phyloP scores from a whole-genome alignment of 2,797 vertebrate species.

The Chaetophractus vellerosus region DNA sequence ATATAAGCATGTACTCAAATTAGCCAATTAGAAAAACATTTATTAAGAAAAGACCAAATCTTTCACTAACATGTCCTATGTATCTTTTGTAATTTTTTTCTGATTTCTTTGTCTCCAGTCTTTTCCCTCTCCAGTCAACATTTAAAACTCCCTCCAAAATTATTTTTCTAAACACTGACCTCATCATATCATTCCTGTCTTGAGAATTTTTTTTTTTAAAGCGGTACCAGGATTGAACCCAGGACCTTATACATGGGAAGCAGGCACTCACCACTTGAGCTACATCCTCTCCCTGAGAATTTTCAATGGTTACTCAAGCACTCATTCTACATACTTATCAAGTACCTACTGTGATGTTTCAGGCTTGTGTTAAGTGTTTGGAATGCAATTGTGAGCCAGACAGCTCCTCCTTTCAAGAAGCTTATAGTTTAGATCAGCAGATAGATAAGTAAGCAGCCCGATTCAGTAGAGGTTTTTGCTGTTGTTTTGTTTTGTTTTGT shows the following conservation, averaged over 20 bases:
- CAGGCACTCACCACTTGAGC: no score
- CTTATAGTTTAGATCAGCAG: not conserved
- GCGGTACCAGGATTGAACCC: no score
- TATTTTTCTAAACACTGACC: slow-evolving; percentile 21
- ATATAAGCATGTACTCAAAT: slow-evolving; percentile 64
- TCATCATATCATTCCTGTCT: slow-evolving; percentile 12
- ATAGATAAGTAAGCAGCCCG: not conserved
- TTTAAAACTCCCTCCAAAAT: slow-evolving; percentile 61
- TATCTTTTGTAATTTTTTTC: slow-evolving; percentile 46
- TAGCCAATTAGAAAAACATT: slow-evolving; percentile 64
- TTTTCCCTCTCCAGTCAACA: not conserved
- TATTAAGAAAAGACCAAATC: slow-evolving; percentile 50
- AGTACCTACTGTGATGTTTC: not conserved
- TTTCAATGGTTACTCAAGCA: slow-evolving; percentile 50
- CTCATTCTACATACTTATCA: slow-evolving; percentile 51
- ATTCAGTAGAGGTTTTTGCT: not conserved
- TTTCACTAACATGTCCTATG: slow-evolving; percentile 12
- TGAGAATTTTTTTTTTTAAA: slow-evolving; percentile 40
- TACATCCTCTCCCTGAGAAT: not conserved
- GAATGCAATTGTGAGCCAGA: not conserved
- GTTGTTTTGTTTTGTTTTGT: no score
- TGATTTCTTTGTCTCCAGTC: slow-evolving; percentile 61
- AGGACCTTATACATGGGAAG: no score
- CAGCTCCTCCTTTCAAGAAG: slow-evolving; percentile 12
- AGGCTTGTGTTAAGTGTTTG: slow-evolving; percentile 19